Evolutionary conservation across 2,113 vertebrate genomes (phyloP), one percentile per base, ranked within the genome.

Genomic region (Strigops habroptila): DNA sequence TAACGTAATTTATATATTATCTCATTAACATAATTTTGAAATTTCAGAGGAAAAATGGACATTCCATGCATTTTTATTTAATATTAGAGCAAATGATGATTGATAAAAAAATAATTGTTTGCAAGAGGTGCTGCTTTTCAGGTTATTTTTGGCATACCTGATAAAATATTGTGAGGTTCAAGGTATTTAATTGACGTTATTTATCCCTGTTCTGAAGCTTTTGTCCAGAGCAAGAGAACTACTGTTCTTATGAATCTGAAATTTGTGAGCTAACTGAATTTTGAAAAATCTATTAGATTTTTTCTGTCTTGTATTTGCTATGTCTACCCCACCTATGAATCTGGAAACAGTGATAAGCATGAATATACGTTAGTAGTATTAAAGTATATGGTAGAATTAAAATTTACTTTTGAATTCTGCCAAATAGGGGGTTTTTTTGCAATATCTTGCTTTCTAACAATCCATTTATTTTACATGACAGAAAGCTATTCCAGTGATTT

Each of bases 401-500:
- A 49, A 52, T 55, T 90, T 69, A 25, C 12, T 65, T 80, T 43
- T 48, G 10, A 37, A 71, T 90, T 87, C 25, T 84, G n/a, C 23
- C 18, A 23, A 43, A 48, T 6, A 41, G 18, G 1, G 16, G 3
- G 2, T 0, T 4, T 41, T 73, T 48, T 60, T 69, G 9, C 22
- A 70, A 23, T 65, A 44, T 62, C 46, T 70, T 89, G 52, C 46
- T 82, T 91, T 70, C 60, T 87, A 76, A 31, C 12, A 33, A 24
- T 59, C 37, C 21, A 24, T 76, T 73, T 62, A 53, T 76, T 90
- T 79, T 77, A 13, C 39, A 60, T 16, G 27, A 35, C 12, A 86
- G 53, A 49, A 86, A 70, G 28, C 41, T 81, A 30, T 55, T 91
- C 10, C 39, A 44, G 53, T 52, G 39, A 18, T 75, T 90, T 82